phyloP scores from a whole-genome alignment of 1,140 invertebrate species.

The Cyclina sinensis region DNA sequence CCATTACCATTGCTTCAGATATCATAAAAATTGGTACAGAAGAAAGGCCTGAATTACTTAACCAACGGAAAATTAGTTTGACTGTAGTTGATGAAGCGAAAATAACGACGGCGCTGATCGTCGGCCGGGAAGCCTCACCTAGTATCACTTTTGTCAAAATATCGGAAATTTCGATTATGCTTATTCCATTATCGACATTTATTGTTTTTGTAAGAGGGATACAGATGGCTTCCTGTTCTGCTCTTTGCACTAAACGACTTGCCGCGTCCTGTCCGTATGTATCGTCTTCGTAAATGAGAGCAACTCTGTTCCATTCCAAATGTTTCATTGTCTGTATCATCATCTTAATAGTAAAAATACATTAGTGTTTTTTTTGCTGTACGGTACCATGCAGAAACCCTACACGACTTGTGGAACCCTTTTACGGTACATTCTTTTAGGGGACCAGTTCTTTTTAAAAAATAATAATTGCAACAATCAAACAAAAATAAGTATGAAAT shows the following conservation, averaged over 20 bases:
- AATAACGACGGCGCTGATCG: slow-evolving; percentile 49
- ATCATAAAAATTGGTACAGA: slow-evolving; percentile 42
- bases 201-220: not conserved
- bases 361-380: too few relatives aligned
- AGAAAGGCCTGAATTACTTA: not conserved
- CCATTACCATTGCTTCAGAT: slow-evolving; percentile 3
- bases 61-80: slow-evolving; percentile 6
- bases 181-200: not conserved
- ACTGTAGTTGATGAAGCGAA: not conserved
- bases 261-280: slow-evolving; percentile 9
- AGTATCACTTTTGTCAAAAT: not conserved
- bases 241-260: not conserved
- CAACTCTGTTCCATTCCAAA: slow-evolving; percentile 69
- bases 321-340: slow-evolving; percentile 41
- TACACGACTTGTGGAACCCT: too few relatives aligned
- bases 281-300: slow-evolving; percentile 60
- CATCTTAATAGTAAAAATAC: not conserved
- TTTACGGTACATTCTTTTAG: too few relatives aligned
- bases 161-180: not conserved
- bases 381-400: too few relatives aligned
- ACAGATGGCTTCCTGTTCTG: slow-evolving; percentile 40
- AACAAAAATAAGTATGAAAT: too few relatives aligned
- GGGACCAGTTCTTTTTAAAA: too few relatives aligned
- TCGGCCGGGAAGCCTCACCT: not conserved
- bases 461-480: too few relatives aligned